Base-by-base conservation (phyloP, 2,888 invertebrate genomes). In the Siphlonurus alternatus region DNA sequence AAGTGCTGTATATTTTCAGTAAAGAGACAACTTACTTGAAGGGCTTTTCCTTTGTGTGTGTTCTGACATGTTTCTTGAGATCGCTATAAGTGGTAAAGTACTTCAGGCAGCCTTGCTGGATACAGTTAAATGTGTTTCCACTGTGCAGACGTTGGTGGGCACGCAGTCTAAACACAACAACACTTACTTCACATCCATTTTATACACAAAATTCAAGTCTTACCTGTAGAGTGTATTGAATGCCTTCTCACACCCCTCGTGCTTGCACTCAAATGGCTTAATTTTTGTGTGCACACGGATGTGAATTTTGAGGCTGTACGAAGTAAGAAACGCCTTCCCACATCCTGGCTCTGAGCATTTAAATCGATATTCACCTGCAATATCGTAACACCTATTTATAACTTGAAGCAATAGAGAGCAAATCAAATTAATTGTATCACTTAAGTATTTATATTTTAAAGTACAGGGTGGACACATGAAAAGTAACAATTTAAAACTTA, bases 11-110 rank as follows among this genome's bases (percentile, higher is more conserved):
- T n/a, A n/a, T n/a, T n/a, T n/a, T n/a, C n/a, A n/a, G n/a, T n/a
- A n/a, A n/a, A n/a, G n/a, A n/a, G n/a, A n/a, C 67, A 69, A 81
- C 83, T 78, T 78, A 89, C 88, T 85, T 90, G 77, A 89, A 92
- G 0, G 91, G 91, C 71, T 90, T 81, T 76, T 94, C 93, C 74
- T 93, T 89, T 19, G 94, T 93, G 73, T 95, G 95, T 23, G 92
- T 93, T 66, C 94, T 83, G 71, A 86, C 85, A 75, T 96, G 96
- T 81, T 96, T 96, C 77, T 93, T 91, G 70, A 95, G 82, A 78
- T 96, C 95, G 75, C 93, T 93, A 67, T 92, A 80, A 20, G 95
- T 96, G 7, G 95, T 96, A 75, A 96, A 96, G 76, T 86, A 91
- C 75, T 95, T 95, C 67, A 85, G 79, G 73, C 95, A 96, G 63